Evolutionary conservation across 2,888 invertebrate genomes (phyloP), one percentile per base, ranked within the genome.

Genomic region (Campoplex capitator): DNA sequence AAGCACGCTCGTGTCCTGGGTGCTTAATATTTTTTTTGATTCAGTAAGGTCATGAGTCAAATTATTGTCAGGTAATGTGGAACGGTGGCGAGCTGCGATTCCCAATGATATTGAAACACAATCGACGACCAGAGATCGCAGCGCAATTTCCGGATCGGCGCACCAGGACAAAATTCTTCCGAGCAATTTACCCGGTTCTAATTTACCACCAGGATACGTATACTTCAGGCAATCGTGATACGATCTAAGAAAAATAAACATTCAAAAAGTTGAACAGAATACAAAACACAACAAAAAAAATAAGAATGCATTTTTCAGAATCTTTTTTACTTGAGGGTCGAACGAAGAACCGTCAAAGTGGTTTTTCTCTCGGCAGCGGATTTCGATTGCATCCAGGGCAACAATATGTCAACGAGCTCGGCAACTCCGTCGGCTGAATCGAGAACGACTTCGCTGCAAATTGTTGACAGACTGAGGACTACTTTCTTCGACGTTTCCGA

Each of bases 301-400:
- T 16, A 13, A 23, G 28, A 42, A 11, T 28, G 32, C 16, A 23
- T 4, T 58, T 62, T 68, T 32, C 3, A 0, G 1, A 3, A 4
- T 7, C 0, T 81, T 32, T 62, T 62, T 62, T 90, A 93, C 93
- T 90, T 91, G 8, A 94, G 90, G 7, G 92, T 91, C 1, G 90
- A 89, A 18, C 92, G 88, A 23, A 94, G 88, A 11, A 93, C 92
- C 2, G 91, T 78, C 8, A 94, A 84, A 0, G 93, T 91, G 13
- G 90, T 92, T 83, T 90, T 90, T 48, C 93, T 90, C 71, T 93
- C 93, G 0, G 89, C 79, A 9, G 82, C 83, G 3, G 91, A 91
- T 67, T 92, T 93, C 0, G 93, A 93, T 78, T 93, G 93, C 93
- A 94, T 93, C 93, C 94, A 93, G 0, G 94, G 93, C 62, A 92